Evolutionary conservation across 2,888 invertebrate genomes (phyloP).

Genomic region (Scaptodrosophila latifasciaeformis): DNA sequence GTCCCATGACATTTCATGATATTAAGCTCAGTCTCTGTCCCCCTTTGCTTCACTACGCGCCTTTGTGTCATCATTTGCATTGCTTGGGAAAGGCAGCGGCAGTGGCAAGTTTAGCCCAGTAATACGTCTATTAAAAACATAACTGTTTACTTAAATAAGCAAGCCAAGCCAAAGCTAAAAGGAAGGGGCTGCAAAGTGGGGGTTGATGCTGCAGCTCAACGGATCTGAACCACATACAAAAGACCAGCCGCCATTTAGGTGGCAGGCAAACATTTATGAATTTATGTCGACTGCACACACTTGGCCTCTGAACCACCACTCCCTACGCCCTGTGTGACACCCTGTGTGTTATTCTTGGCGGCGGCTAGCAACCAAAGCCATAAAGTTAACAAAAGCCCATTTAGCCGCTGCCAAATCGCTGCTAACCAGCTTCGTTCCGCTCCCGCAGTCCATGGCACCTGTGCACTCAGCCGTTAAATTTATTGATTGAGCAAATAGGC

Average conservation of each 20-base stretch:
- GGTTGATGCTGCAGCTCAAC: background rate
- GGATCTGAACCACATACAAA: conserved; percentile 6
- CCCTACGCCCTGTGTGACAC: background rate
- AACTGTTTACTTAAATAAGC: conserved; percentile 45
- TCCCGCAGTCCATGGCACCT: conserved; percentile 34
- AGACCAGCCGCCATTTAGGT: conserved; percentile 10
- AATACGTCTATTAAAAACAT: conserved; percentile 42
- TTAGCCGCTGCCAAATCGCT: conserved; percentile 43
- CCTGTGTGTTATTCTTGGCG: background rate
- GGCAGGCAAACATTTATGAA: conserved; percentile 43
- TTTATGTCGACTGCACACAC: conserved; percentile 36
- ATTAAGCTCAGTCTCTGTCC: too few relatives aligned
- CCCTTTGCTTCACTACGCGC: too few relatives aligned
- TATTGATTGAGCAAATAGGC: conserved; percentile 64
- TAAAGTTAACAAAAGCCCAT: conserved; percentile 40
- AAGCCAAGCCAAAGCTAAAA: background rate
- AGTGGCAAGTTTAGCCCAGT: too few relatives aligned
- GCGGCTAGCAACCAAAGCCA: conserved; percentile 12
- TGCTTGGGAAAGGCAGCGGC: too few relatives aligned
- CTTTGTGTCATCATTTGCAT: too few relatives aligned
- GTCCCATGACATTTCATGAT: too few relatives aligned
- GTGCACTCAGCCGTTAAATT: conserved; percentile 60
- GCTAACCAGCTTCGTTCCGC: background rate
- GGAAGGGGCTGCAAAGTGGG: conserved; percentile 25
- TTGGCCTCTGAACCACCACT: background rate